Evolutionary conservation across 2,113 vertebrate species (phyloP), one percentile per base, ranked within the genome.

Genomic region (Lophura nycthemera): DNA sequence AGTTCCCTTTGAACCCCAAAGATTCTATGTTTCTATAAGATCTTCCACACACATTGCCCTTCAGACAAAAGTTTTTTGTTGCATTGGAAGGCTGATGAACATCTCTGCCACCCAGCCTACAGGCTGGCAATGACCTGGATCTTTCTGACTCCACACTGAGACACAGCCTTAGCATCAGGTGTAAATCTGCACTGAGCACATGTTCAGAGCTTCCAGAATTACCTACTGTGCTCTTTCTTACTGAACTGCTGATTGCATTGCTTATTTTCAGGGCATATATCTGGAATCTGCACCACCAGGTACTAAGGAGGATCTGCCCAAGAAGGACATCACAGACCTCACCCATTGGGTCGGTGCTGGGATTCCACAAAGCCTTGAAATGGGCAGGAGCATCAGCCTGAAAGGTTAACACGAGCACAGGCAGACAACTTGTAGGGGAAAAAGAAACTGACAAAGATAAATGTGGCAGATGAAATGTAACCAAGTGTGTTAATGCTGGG

Each of bases 391-490:
- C 75, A 63, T 43, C 76, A 92, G 24, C 21, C 30, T 16, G 56
- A 30, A 36, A 81, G n/a, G 52, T 27, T 60, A 86, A 72, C 16
- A 48, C 0, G 1, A 61, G 61, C 15, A 43, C 0, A 2, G 30
- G 50, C 64, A 70, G 83, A 75, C 4, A 38, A 65, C 83, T 65
- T 48, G 34, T 27, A 29, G 21, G 19, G 59, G 61, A 40, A 29
- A 14, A 92, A 86, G 76, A 95, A 94, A 81, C 70, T 0, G 14
- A 63, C 76, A 47, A 66, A 94, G 83, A 88, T 56, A 63, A 95
- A 90, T 54, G 91, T 76, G 73, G 66, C 83, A 84, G 85, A 86
- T 76, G 91, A 82, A 94, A 93, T n/a, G 66, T 92, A 90, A 94
- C 76, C 63, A 83, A 95, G 65, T 65, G 70, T 82, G 85, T 79